phyloP scores from a whole-genome alignment of 2,113 vertebrate species.

The Hepsetus odoe region DNA sequence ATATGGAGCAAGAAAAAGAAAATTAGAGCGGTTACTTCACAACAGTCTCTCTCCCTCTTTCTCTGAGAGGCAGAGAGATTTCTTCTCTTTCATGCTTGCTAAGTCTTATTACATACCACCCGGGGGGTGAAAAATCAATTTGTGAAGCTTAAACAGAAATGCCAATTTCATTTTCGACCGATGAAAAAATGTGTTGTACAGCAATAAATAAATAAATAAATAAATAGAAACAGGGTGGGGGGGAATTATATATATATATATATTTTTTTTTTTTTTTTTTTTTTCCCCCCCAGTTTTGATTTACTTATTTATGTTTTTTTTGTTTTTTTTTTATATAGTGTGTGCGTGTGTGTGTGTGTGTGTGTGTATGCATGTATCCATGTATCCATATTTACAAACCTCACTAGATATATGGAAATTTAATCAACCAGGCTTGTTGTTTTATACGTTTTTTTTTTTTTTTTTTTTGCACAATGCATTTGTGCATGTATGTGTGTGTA shows the following conservation, averaged over 20 bases:
- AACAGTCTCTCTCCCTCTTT: slow-evolving; percentile 63
- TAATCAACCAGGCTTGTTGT: too few species aligned
- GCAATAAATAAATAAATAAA: slow-evolving; percentile 42
- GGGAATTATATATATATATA: slow-evolving; percentile 45
- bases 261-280: too few species aligned
- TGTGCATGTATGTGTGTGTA: neutral
- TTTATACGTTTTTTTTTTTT: too few species aligned
- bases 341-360: too few species aligned
- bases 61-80: slow-evolving; percentile 67
- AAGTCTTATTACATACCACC: slow-evolving; percentile 75
- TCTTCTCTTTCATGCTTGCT: slow-evolving; percentile 72
- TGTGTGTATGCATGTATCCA: too few species aligned
- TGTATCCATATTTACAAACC: too few species aligned
- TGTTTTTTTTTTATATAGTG: too few species aligned
- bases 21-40: slow-evolving; percentile 63
- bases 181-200: slow-evolving; percentile 49
- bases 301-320: too few species aligned
- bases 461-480: too few species aligned
- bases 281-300: too few species aligned
- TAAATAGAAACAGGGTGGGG: slow-evolving; percentile 29
- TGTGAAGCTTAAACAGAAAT: slow-evolving; percentile 70
- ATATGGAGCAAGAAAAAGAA: slow-evolving; percentile 54
- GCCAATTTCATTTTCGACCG: slow-evolving; percentile 60
- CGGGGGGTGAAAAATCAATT: slow-evolving; percentile 75
- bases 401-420: too few species aligned